These are phyloP conservation scores for Trichacis sp. DNA, from an alignment of 2,888 invertebrate species.

Conservation along the genomic window DNA sequence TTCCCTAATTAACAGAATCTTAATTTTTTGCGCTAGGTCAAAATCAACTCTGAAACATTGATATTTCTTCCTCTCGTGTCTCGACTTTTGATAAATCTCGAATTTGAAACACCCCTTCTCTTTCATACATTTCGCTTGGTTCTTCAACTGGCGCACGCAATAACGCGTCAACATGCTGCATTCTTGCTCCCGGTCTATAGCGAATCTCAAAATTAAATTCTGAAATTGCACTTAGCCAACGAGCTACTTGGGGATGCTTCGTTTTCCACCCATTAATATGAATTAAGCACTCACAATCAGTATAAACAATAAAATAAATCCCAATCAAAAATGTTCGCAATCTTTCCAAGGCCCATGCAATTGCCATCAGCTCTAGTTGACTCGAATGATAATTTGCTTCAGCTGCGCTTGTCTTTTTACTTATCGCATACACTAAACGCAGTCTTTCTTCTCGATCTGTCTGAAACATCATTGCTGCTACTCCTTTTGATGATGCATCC, in stretches of 20 bases:
- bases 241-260: slow-evolving; percentile 17
- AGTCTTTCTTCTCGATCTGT: slow-evolving; percentile 8
- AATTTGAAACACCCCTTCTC: background rate
- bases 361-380: slow-evolving; percentile 19
- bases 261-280: slow-evolving; percentile 12
- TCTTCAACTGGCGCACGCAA: slow-evolving; percentile 14
- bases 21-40: background rate
- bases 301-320: background rate
- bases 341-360: slow-evolving; percentile 14
- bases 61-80: slow-evolving; percentile 18
- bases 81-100: too few relatives aligned
- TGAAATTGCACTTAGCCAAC: slow-evolving; percentile 8
- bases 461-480: slow-evolving; percentile 40
- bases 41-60: slow-evolving; percentile 11
- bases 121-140: background rate
- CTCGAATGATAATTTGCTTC: slow-evolving; percentile 43
- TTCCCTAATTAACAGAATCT: too few relatives aligned
- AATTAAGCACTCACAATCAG: slow-evolving; percentile 1
- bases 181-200: slow-evolving; percentile 8
- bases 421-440: slow-evolving; percentile 21
- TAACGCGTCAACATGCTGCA: slow-evolving; percentile 24
- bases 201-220: slow-evolving; percentile 19
- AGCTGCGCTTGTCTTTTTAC: slow-evolving; percentile 16
- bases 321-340: slow-evolving; percentile 15
- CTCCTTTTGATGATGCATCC: slow-evolving; percentile 15